Conservation (phyloP, 53 echinoderm and acorn worm genomes). For the Temnopleurus reevesii region DNA sequence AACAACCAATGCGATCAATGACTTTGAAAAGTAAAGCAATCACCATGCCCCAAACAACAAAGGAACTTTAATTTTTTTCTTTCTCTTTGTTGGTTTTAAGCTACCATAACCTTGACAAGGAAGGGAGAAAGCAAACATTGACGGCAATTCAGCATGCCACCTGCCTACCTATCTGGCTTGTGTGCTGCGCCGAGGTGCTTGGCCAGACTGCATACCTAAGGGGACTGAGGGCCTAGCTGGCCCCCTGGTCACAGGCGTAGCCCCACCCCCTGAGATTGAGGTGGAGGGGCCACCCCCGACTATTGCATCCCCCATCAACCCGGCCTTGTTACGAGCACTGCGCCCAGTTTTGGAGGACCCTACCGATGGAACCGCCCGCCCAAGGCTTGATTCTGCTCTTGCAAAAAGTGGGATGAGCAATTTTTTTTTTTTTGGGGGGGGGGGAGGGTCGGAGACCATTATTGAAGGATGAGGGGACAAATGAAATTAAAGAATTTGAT, state of each 20-base stretch:
- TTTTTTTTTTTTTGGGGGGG: background rate
- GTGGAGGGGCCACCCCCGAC: constrained; percentile 46
- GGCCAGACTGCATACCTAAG: constrained; percentile 49
- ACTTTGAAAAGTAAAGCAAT: background rate
- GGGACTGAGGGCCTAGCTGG: constrained; percentile 47
- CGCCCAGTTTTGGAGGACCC: constrained; percentile 65
- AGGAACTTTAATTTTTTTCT: background rate
- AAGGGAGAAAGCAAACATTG: constrained; percentile 19
- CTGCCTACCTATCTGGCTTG: constrained; percentile 63
- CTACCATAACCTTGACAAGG: background rate
- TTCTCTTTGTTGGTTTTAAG: background rate
- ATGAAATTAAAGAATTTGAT: background rate
- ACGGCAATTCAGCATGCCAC: background rate
- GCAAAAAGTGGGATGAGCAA: background rate
- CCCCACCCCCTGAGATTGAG: constrained; percentile 36
- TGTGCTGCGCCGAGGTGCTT: constrained; percentile 56
- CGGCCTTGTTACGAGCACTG: constrained; percentile 49
- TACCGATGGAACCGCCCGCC: constrained; percentile 49
- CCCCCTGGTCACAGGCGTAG: constrained; percentile 34
- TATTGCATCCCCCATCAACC: constrained; percentile 28
- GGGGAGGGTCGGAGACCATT: constrained; percentile 24
- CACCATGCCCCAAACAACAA: constrained; percentile 12
- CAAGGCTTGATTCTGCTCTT: constrained; percentile 32
- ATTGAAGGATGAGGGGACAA: background rate
- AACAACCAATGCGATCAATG: background rate